Conservation (phyloP, 1,140 invertebrate species). For the Zaprionus inermis region DNA sequence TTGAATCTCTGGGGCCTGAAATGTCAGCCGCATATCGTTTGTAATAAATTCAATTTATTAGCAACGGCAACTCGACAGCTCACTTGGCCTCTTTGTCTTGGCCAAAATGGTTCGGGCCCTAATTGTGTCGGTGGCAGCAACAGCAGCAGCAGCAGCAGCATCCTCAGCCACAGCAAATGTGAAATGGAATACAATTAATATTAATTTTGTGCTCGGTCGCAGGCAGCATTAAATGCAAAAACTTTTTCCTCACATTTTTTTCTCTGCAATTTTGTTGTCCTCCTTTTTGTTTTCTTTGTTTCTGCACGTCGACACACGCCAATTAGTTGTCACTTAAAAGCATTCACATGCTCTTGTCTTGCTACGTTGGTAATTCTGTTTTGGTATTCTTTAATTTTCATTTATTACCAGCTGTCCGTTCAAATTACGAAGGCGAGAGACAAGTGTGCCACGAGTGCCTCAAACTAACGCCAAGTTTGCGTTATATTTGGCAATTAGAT, state of each 20-base stretch:
- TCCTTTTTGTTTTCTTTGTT: neutral
- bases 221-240: conserved; percentile 65
- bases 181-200: conserved; percentile 73
- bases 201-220: conserved; percentile 57
- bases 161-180: conserved; percentile 31
- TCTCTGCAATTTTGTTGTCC: neutral
- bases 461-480: neutral
- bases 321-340: conserved; percentile 81
- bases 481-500: neutral
- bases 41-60: conserved; percentile 79
- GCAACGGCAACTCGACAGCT: conserved; percentile 25
- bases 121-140: conserved; percentile 34
- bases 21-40: conserved; percentile 60
- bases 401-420: conserved; percentile 35
- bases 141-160: neutral
- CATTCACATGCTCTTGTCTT: conserved; percentile 67
- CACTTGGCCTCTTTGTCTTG: conserved; percentile 41
- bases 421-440: conserved; percentile 3
- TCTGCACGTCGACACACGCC: conserved; percentile 42
- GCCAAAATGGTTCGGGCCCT: conserved; percentile 28
- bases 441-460: neutral
- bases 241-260: conserved; percentile 34
- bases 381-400: conserved; percentile 32
- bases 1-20: conserved; percentile 59
- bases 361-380: conserved; percentile 11